Percentiles rank a stretch among this genome's conserved stretches.
Evolutionary conservation across 2,888 invertebrate genomes (phyloP).

Genomic region (Eupithecia dodoneata): DNA sequence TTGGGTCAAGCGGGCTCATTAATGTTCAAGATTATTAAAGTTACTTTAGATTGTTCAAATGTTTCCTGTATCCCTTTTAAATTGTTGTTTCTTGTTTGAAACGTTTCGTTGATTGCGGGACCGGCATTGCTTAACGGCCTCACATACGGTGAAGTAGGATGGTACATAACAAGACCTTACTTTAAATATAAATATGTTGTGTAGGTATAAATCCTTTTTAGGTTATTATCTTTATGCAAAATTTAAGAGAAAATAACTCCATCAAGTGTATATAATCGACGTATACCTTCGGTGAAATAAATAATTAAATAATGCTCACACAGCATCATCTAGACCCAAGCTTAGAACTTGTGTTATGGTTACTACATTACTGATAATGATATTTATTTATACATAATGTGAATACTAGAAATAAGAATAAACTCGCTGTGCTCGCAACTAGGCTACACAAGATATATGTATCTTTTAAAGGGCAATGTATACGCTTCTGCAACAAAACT

Average conservation of each 20-base stretch:
- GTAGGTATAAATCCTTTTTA: too few species aligned
- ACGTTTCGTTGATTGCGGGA: background rate
- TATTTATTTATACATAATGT: too few species aligned
- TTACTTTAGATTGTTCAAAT: constrained; percentile 8
- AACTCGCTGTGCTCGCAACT: too few species aligned
- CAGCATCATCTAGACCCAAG: too few species aligned
- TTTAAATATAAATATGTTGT: background rate
- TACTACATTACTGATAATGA: too few species aligned
- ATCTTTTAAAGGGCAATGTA: too few species aligned
- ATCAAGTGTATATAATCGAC: background rate
- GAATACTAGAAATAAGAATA: too few species aligned
- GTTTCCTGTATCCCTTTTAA: constrained; percentile 12
- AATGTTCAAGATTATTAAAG: constrained; percentile 12
- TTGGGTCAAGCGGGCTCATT: constrained; percentile 15
- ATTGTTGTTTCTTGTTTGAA: constrained; percentile 17
- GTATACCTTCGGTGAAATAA: too few species aligned
- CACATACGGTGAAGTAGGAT: background rate
- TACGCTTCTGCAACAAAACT: too few species aligned
- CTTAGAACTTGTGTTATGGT: too few species aligned
- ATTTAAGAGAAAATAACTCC: background rate
- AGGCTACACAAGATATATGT: too few species aligned
- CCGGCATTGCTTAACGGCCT: background rate
- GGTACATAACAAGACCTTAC: background rate
- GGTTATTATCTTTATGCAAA: background rate
- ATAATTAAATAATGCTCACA: too few species aligned